Base-by-base conservation (phyloP, 2,797 vertebrate genomes). In the Streptopelia turtur region DNA sequence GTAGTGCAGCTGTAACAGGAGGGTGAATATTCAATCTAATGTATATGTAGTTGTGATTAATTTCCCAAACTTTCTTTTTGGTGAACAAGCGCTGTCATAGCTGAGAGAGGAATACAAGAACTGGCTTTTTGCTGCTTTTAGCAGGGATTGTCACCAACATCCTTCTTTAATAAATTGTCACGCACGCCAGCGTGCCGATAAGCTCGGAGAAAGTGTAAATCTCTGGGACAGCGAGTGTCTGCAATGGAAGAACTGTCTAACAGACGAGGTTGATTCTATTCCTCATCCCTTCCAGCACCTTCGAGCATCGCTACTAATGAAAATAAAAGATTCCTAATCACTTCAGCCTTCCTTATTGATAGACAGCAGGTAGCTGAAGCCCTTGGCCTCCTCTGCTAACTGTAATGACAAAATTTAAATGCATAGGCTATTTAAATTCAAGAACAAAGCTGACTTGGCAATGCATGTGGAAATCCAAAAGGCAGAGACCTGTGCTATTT, bases 401-500 rank as follows among this genome's bases (percentile, higher is more conserved):
- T 35, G 41, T 75, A 88, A 90, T 55, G 80, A 86, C 76, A 90
- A 50, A 76, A 91, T 91, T 79, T 66, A 89, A 93, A 95, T 91
- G 81, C 81, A 92, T 21, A 33, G 75, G 35, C 70, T 76, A 30
- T 69, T 82, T 35, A 69, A 92, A 61, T 59, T 69, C 63, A 63
- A n/a, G 63, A 76, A 25, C 33, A 31, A 76, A 75, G 17, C 47
- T 83, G 72, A 52, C 52, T 70, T 74, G 80, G 16, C 68, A 35
- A 5, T 10, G 37, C 23, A 4, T 25, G 23, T 60, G 77, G 83
- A 57, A 88, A 33, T 57, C 33, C 66, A 76, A 56, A 53, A 79
- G 65, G 37, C 61, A n/a, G 65, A 64, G 41, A 25, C 5, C 25
- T 6, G 23, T 10, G 50, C 27, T 27, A 4, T 25, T 75, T 47